phyloP scores from a whole-genome alignment of 2,888 invertebrate genomes.

The Dryocosmus kuriphilus region DNA sequence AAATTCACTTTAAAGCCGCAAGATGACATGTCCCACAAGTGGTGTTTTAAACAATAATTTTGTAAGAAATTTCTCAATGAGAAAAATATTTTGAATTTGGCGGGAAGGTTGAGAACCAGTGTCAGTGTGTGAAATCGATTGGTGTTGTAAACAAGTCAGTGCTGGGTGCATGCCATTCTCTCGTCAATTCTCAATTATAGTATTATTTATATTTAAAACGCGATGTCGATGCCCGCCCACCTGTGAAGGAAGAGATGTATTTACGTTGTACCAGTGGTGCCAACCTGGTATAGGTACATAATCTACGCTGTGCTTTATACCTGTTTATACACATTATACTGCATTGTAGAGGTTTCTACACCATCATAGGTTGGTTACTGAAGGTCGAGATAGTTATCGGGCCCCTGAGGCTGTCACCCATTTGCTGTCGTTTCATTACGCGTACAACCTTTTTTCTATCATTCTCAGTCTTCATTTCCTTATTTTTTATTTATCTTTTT shows the following conservation, averaged over 20 bases:
- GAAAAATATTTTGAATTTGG: constrained; percentile 1
- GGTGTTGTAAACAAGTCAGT: constrained; percentile 55
- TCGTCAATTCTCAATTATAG: constrained; percentile 71
- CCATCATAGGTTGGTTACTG: constrained; percentile 51
- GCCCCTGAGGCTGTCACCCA: constrained; percentile 47
- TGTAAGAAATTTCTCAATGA: neutral
- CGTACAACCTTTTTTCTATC: constrained; percentile 44
- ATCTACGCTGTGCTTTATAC: neutral
- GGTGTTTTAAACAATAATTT: neutral
- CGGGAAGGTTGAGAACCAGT: constrained; percentile 19
- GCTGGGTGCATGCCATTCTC: constrained; percentile 65
- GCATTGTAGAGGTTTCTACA: neutral
- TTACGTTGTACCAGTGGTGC: constrained; percentile 41
- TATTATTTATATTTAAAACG: constrained; percentile 67
- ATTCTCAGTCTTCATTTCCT: constrained; percentile 47
- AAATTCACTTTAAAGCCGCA: neutral
- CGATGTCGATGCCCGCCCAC: constrained; percentile 54
- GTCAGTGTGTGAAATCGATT: constrained; percentile 41
- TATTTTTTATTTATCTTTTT: constrained; percentile 44
- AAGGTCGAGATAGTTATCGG: constrained; percentile 61
- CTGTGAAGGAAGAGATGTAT: neutral
- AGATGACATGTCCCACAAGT: neutral
- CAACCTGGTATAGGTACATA: neutral
- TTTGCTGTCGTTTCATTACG: constrained; percentile 59
- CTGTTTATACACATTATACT: neutral